Conservation (phyloP, 1,140 invertebrate species). For the Drosophila pseudoobscura region DNA sequence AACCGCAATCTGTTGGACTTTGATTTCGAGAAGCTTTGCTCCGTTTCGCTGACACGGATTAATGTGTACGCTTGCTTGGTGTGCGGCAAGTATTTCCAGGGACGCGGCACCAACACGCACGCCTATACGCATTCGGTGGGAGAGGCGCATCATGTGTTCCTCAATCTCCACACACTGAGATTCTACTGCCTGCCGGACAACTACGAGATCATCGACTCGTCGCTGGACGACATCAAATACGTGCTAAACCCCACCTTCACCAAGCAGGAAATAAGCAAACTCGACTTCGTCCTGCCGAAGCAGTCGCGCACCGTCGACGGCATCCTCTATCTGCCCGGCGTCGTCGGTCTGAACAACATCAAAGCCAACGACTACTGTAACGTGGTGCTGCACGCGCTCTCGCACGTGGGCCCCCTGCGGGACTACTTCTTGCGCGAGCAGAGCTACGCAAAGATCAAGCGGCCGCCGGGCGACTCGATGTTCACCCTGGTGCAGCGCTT, state of each 20-base stretch:
- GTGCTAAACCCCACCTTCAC: slow-evolving; percentile 99
- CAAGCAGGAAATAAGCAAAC: slow-evolving; percentile 87
- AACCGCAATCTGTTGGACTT: slow-evolving; percentile 99
- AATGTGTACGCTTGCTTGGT: slow-evolving; percentile 99
- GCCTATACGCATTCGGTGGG: slow-evolving; percentile 99
- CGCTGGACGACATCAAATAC: slow-evolving; percentile 99
- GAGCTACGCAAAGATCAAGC: slow-evolving; percentile 94
- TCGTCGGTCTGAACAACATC: slow-evolving; percentile 99
- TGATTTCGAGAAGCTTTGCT: slow-evolving; percentile 99
- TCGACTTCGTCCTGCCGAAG: slow-evolving; percentile 92
- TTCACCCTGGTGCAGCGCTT: slow-evolving; percentile 97
- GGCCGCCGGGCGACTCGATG: slow-evolving; percentile 95
- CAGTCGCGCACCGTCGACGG: slow-evolving; percentile 98
- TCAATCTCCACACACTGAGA: slow-evolving; percentile 98
- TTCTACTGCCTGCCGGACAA: slow-evolving; percentile 99
- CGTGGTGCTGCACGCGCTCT: slow-evolving; percentile 97
- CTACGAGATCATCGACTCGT: slow-evolving; percentile 99
- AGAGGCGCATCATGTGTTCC: slow-evolving; percentile 98
- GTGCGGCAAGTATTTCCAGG: slow-evolving; percentile 99
- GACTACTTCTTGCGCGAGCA: slow-evolving; percentile 97
- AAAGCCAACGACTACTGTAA: slow-evolving; percentile 99
- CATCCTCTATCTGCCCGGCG: slow-evolving; percentile 95
- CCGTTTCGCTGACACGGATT: slow-evolving; percentile 97
- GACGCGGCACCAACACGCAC: slow-evolving; percentile 98
- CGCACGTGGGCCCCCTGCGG: slow-evolving; percentile 96